Evolutionary conservation across 2,888 invertebrate genomes (phyloP).

Genomic region (Strigamia transsilvanica): DNA sequence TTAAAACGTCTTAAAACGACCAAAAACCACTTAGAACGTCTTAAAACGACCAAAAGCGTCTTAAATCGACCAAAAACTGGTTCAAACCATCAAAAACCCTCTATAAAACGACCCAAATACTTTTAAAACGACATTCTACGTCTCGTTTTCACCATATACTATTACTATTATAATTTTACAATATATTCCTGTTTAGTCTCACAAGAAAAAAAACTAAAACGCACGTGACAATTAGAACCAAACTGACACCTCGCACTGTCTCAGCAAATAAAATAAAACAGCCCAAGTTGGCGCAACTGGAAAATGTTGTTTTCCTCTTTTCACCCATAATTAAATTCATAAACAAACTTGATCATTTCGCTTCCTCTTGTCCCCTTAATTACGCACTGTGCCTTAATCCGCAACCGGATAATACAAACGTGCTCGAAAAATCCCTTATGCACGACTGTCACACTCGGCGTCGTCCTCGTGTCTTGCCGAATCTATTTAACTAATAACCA

Average conservation of each 20-base stretch:
- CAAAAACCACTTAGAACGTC: too few relatives aligned
- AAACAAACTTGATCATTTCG: conserved; percentile 43
- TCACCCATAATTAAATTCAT: conserved; percentile 33
- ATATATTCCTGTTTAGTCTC: neutral
- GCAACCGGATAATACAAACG: conserved; percentile 42
- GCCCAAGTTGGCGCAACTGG: neutral
- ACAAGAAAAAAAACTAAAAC: neutral
- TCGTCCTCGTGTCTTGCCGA: conserved; percentile 32
- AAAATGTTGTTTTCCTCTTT: conserved; percentile 43
- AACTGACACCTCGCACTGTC: neutral
- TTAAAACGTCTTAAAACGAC: too few relatives aligned
- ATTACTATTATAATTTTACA: neutral
- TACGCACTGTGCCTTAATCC: conserved; percentile 23
- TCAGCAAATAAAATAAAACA: neutral
- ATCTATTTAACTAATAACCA: conserved; percentile 43
- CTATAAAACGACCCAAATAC: too few relatives aligned
- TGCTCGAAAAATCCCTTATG: conserved; percentile 42
- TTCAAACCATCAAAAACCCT: too few relatives aligned
- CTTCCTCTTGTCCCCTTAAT: conserved; percentile 42
- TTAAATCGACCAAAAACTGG: too few relatives aligned
- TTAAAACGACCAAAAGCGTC: too few relatives aligned
- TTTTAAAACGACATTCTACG: too few relatives aligned
- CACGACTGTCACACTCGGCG: conserved; percentile 41
- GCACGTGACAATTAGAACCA: neutral
- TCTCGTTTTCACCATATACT: too few relatives aligned